Evolutionary conservation across 2,888 invertebrate species (phyloP).

Genomic region (Anoncus sp.): DNA sequence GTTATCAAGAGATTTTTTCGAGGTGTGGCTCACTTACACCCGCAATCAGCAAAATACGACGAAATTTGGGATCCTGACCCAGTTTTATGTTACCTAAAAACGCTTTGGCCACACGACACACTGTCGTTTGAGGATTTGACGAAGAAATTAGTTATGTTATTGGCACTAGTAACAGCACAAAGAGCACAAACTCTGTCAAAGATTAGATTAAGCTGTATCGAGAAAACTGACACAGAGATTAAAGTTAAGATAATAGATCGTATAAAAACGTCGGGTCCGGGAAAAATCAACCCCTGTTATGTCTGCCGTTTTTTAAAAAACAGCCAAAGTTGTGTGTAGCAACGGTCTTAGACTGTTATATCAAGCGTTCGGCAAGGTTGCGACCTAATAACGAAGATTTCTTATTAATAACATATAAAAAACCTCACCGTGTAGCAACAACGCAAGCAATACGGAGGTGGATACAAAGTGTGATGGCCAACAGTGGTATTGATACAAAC

Average conservation of each 20-base stretch:
- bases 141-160: slow-evolving; percentile 41
- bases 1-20: slow-evolving; percentile 68
- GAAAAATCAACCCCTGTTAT: slow-evolving; percentile 30
- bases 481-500: slow-evolving; percentile 41
- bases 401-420: slow-evolving; percentile 27
- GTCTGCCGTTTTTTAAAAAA: slow-evolving; percentile 28
- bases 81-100: slow-evolving; percentile 44
- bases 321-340: slow-evolving; percentile 47
- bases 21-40: slow-evolving; percentile 66
- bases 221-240: slow-evolving; percentile 24
- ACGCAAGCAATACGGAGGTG: slow-evolving; percentile 38
- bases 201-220: slow-evolving; percentile 38
- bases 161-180: slow-evolving; percentile 47
- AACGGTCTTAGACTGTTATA: slow-evolving; percentile 28
- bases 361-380: slow-evolving; percentile 18
- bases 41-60: slow-evolving; percentile 65
- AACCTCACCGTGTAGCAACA: slow-evolving; percentile 37
- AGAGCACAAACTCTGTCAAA: slow-evolving; percentile 42
- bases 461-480: slow-evolving; percentile 39
- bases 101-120: slow-evolving; percentile 33
- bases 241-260: slow-evolving; percentile 39
- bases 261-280: slow-evolving; percentile 43
- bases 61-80: slow-evolving; percentile 71
- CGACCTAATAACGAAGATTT: slow-evolving; percentile 31
- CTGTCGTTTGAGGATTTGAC: slow-evolving; percentile 28